Base-by-base conservation (phyloP, 2,797 vertebrate genomes). In the Manis crassicaudata region DNA sequence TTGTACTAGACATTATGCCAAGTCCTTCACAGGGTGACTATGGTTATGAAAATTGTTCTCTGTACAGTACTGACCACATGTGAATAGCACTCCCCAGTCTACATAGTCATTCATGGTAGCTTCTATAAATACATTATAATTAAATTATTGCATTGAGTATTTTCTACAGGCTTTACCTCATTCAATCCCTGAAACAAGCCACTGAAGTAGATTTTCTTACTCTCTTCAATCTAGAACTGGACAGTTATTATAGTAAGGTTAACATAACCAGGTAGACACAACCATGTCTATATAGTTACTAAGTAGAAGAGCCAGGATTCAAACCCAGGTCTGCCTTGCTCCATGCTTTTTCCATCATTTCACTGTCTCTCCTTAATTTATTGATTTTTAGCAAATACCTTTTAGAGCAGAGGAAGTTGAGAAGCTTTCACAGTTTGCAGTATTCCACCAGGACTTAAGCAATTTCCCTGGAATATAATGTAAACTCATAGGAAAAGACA, bases 321-420 rank as follows among this genome's bases (percentile, higher is more conserved):
- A 92, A 96, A 88, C n/a, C 5, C 9, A 52, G 4, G 6, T 79
- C 67, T 88, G 37, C 35, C 62, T 90, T 35, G 17, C 25, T 70
- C 27, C 9, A 5, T 7, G 0, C 14, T 76, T 86, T 92, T 81
- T 2, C 68, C 8, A 84, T 4, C 11, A 73, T 32, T 54, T 52
- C 12, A 68, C 2, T 56, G 12, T 32, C 16, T 70, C 46, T 84
- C 52, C 14, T 58, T 84, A 79, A 79, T 86, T 62, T 87, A 50
- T 27, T 72, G 85, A 60, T 81, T 35, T 1, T 88, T 37, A 87
- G 29, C 21, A 25, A 84, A 90, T 75, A 58, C 5, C 11, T 32
- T 89, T 84, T 54, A 88, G 29, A 96, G 67, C 43, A 73, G 13
- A 94, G 16, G 13, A 90, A 85, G 58, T 21, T 87, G 32, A 96